These are phyloP conservation scores for Kryptolebias ocellatus DNA, from an alignment of 2,797 vertebrate genomes.

Conservation along the genomic window DNA sequence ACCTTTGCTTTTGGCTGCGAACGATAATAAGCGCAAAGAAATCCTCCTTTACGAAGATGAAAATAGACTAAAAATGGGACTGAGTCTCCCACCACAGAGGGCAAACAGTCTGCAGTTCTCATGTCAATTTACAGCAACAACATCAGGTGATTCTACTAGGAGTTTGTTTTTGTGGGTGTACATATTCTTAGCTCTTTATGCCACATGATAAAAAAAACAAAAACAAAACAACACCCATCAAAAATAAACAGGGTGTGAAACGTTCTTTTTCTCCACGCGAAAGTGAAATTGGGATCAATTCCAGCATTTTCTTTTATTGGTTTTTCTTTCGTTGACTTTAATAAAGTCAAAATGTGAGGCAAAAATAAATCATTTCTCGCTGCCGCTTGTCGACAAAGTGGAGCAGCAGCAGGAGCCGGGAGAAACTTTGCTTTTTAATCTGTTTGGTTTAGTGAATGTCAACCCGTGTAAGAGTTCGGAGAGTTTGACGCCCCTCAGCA, in stretches of 20 bases:
- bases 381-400: neutral
- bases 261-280: neutral
- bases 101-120: slow-evolving; percentile 25
- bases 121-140: slow-evolving; percentile 13
- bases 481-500: slow-evolving; percentile 4
- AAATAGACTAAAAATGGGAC: slow-evolving; percentile 10
- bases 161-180: slow-evolving; percentile 7
- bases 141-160: slow-evolving; percentile 31
- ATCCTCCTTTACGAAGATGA: slow-evolving; percentile 4
- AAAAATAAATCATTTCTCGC: neutral
- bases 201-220: neutral
- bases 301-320: neutral
- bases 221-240: slow-evolving; percentile 13
- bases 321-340: neutral
- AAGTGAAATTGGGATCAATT: slow-evolving; percentile 10
- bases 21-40: neutral
- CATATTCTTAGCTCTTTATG: slow-evolving; percentile 13
- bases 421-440: neutral
- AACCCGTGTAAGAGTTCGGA: slow-evolving; percentile 14
- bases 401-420: neutral
- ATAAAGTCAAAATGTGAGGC: neutral
- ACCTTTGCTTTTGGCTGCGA: too few species aligned
- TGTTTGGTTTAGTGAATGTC: slow-evolving; percentile 14
- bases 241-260: slow-evolving; percentile 17
- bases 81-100: slow-evolving; percentile 3